These are phyloP conservation scores for Zhuqinia jingwanae DNA, from an alignment of 2,888 invertebrate species.

Conservation along the genomic window DNA sequence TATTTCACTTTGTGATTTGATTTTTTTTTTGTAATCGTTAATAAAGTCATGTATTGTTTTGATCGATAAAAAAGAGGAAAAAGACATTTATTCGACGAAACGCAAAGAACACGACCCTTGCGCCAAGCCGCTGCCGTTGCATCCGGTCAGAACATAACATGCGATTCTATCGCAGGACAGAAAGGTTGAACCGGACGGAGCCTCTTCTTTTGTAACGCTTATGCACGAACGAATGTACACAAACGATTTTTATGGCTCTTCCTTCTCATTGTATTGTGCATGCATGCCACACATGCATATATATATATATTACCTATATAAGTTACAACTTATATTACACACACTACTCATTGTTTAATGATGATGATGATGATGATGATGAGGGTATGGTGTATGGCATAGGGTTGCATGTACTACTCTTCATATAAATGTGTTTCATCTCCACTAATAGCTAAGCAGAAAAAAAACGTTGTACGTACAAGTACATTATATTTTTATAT, in stretches of 20 bases:
- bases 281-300: no score
- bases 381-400: conserved; percentile 26
- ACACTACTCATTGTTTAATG: conserved; percentile 2
- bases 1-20: no score
- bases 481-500: background rate
- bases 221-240: background rate
- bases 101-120: background rate
- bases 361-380: conserved; percentile 26
- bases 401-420: background rate
- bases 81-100: conserved; percentile 8
- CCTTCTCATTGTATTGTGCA: conserved; percentile 2
- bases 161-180: conserved; percentile 49
- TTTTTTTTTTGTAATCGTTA: no score
- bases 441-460: conserved; percentile 45
- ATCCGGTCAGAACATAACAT: conserved; percentile 50
- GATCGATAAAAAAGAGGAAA: conserved; percentile 1
- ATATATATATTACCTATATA: background rate
- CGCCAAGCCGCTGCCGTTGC: conserved; percentile 24
- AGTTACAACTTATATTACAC: background rate
- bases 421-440: conserved; percentile 41
- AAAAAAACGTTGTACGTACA: conserved; percentile 56
- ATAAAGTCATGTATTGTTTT: background rate
- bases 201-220: conserved; percentile 26
- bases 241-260: conserved; percentile 28
- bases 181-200: conserved; percentile 44